phyloP scores from a whole-genome alignment of 2,113 vertebrate genomes.

The Amphiprion percula region DNA sequence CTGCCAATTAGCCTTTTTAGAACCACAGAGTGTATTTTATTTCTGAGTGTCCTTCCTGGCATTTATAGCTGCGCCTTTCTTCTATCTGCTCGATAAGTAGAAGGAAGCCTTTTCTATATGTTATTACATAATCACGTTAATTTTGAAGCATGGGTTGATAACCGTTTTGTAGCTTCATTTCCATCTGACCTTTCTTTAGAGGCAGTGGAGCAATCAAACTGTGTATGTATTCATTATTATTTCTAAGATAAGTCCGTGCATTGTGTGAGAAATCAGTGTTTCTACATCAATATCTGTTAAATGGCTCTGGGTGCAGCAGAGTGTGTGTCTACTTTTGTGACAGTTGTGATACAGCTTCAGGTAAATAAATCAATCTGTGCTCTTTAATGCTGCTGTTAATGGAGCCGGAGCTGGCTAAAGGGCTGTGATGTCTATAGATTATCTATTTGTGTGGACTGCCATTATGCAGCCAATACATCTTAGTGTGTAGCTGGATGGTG shows the following conservation, averaged over 20 bases:
- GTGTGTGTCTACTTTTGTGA: conserved; percentile 1
- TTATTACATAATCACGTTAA: too few species aligned
- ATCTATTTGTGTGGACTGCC: conserved; percentile 14
- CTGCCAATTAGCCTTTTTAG: neutral
- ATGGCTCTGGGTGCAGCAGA: neutral
- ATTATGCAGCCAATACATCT: conserved; percentile 16
- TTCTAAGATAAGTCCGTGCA: neutral
- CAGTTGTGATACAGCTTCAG: conserved; percentile 6
- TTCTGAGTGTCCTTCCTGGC: neutral
- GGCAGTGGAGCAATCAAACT: too few species aligned
- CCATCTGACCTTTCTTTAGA: too few species aligned
- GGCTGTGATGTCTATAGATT: conserved; percentile 35
- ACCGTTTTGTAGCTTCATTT: too few species aligned
- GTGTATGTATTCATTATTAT: too few species aligned
- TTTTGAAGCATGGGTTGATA: too few species aligned
- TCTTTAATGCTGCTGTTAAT: conserved; percentile 37
- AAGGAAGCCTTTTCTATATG: too few species aligned
- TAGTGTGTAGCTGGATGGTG: neutral
- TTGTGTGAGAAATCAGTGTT: neutral
- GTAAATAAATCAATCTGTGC: conserved; percentile 46
- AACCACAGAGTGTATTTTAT: neutral
- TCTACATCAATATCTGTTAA: neutral
- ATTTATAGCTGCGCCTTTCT: neutral
- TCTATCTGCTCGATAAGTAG: neutral
- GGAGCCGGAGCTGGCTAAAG: conserved; percentile 18